Base-by-base conservation (phyloP, 2,113 vertebrate genomes). In the Lagopus muta region DNA sequence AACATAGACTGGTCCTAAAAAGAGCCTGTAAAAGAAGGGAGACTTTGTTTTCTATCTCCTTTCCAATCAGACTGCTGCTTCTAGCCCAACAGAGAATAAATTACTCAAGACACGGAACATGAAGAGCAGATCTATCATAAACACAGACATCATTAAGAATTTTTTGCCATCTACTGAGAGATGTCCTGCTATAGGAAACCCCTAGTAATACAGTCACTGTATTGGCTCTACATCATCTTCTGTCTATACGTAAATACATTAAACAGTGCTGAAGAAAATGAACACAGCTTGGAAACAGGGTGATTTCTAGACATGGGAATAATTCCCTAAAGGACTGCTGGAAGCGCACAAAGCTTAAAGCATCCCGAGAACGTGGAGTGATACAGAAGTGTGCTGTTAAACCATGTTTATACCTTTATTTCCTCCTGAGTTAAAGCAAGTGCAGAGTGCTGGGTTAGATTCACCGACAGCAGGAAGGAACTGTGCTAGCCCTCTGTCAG, bases 311-410 rank as follows among this genome's bases (percentile, higher is more conserved):
- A 57, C 34, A 55, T 19, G 80, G 70, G 78, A 95, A 95, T 75
- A 88, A 75, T 74, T 93, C 81, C 58, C 60, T 92, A 83, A 77
- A 89, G 75, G 82, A 64, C 43, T 94, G 88, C 82, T 92, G 89
- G 85, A 94, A 97, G 94, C 28, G 1, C 79, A 92, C 4, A 25
- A 92, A 83, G 89, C 84, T 91, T 91, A 64, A 65, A 94, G 79
- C 91, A 93, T 82, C 89, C 85, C 79, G 27, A 91, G 95, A 82
- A 91, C 36, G 43, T 83, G 82, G 43, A 86, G 82, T 42, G 57
- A 92, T 92, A 88, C 15, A 2, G 50, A 95, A 96, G 93, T 96
- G 96, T 96, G 96, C 94, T 96, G 88, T 96, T 96, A 94, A 97
- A 97, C 93, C 96, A 95, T 95, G 92, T 94, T 94, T 96, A 87